These are phyloP conservation scores for Meriones unguiculatus DNA, from an alignment of 2,113 vertebrate genomes.

Conservation along the genomic window DNA sequence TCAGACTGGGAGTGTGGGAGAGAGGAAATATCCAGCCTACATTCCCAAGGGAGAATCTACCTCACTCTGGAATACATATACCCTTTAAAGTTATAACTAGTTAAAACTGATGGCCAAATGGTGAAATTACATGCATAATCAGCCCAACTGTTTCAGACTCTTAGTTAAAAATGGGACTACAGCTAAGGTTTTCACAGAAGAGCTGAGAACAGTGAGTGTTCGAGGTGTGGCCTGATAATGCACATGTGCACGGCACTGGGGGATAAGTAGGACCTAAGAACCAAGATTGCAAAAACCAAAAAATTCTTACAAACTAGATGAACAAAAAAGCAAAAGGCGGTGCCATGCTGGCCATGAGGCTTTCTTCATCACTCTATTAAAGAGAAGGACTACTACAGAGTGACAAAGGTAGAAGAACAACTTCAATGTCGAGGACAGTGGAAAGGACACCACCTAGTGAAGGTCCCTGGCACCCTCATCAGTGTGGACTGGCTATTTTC, in stretches of 20 bases:
- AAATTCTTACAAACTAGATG: constrained; percentile 10
- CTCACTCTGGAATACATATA: neutral
- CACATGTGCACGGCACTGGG: neutral
- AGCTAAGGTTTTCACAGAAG: constrained; percentile 39
- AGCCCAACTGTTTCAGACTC: neutral
- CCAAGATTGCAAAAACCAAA: neutral
- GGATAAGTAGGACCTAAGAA: neutral
- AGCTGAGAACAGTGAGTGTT: neutral
- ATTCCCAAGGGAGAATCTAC: neutral
- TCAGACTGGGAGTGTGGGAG: neutral
- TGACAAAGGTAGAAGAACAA: neutral
- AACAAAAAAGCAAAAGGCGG: neutral
- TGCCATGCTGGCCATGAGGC: neutral
- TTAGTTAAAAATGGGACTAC: constrained; percentile 16
- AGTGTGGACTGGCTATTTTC: neutral
- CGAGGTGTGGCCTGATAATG: neutral
- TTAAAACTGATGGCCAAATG: neutral
- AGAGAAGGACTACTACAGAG: neutral
- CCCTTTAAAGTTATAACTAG: neutral
- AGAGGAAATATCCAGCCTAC: neutral
- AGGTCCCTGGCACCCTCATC: neutral
- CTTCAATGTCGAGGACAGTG: neutral
- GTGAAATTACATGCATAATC: constrained; percentile 1
- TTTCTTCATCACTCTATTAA: neutral
- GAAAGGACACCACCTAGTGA: neutral